Base-by-base conservation (phyloP, 1,140 invertebrate species). In the Leptinotarsa defecta region DNA sequence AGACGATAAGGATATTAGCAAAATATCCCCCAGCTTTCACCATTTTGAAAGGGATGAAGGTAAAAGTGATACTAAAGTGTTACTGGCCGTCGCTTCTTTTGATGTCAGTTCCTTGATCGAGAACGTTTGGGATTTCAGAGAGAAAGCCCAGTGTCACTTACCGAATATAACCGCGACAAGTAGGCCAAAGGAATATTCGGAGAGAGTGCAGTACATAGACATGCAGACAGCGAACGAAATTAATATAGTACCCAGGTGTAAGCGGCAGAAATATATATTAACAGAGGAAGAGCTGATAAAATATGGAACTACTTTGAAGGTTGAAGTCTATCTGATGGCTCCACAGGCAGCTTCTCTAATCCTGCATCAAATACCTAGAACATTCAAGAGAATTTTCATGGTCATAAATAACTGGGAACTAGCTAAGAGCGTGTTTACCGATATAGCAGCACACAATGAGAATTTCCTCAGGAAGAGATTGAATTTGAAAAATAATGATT, bases 31-130 rank as follows among this genome's bases (percentile, higher is more conserved):
- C 68, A 20, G 34, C 27, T 15, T 57, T 4, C 5, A 76, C 27
- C 52, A 72, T 19, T 70, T 22, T 72, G 48, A 77, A 6, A 48
- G 24, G 22, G 17, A 57, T 20, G 20, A 72, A 52, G 24, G 34
- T 19, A 15, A 3, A 48, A 68, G 65, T 27, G 22, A 13, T 11
- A 13, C 48, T 5, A 34, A 74, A 6, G 75, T 77, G 2, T 20
- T 77, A 8, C 34, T 81, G 19, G 80, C 77, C 13, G 76, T 80
- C 15, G 74, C 74, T 22, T 70, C 68, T 57, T 81, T 52, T 49
- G 76, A 81, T 75, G 70, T 81, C 13, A 77, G 79, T 61, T 80
- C 80, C 2, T 64, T 80, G 20, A 48, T 80, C 17, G 63, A 70
- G 27, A 80, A 80, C 43, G 57, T 77, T 48, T 81, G 80, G 79